Base-by-base conservation (phyloP, 2,113 vertebrate genomes). In the Callocephalon fimbriatum region DNA sequence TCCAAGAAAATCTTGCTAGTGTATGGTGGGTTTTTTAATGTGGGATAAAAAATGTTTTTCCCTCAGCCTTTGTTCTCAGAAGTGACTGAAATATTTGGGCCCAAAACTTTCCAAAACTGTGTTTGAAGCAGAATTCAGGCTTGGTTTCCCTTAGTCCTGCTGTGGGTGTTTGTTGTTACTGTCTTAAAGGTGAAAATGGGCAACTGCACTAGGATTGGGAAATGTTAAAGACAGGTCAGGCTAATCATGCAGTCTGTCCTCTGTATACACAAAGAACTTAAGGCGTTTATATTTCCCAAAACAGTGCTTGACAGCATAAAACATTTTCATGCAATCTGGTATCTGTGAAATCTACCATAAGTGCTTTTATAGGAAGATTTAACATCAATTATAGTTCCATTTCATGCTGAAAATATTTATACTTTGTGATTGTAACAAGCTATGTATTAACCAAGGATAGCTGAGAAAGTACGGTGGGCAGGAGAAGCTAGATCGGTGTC, bases 281-380 rank as follows among this genome's bases (percentile, higher is more conserved):
- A 59, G 51, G 86, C 6, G 29, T 95, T 96, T 96, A 79, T 94
- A 72, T 96, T 95, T 91, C 92, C 83, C 73, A 51, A 94, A 97
- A 92, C 88, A 85, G 56, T 68, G 51, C 70, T 87, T 92, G 80
- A 91, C 79, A 94, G 86, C 42, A 59, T 79, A 62, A 94, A 95
- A 70, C 17, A 68, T 86, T 95, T 89, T 63, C 78, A 44, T 61
- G 90, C 23, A 65, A 75, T 40, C 65, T 48, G 56, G 56, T 91
- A 75, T 93, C 88, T 94, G 65, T 91, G 83, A 92, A 93, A 95
- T 93, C 93, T 90, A 83, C 70, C 35, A 1, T 93, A 91, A 96
- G 83, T 84, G 79, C 91, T 97, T 90, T 93, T 91, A 75, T 78
- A 73, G 61, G 71, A 78, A 38, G 61, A 75, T 81, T 95, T 91